Base-by-base conservation (phyloP, 2,797 vertebrate genomes). In the Diplodus sargus region DNA sequence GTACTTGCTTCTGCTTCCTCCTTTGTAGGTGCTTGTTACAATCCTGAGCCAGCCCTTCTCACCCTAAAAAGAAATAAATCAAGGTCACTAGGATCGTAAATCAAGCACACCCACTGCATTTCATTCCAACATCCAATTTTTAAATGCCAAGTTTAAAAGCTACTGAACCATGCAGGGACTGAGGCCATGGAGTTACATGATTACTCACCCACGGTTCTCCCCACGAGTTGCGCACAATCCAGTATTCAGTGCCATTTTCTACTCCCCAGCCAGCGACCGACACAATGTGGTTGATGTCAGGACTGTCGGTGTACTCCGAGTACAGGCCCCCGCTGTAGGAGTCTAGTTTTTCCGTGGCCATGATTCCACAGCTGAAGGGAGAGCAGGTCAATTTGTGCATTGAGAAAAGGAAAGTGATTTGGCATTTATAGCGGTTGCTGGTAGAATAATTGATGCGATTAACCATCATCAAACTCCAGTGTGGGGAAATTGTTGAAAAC, bases 171-270 rank as follows among this genome's bases (percentile, higher is more conserved):
- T 62, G 34, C 22, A 30, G 30, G 47, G 34, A 64, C 18, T 9
- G 28, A 64, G 39, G 62, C 61, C 5, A 12, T 68, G 54, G 49
- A 43, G 45, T 30, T 45, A 17, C 23, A 12, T 0, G 28, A 25
- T 25, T 25, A 85, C 92, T 89, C 91, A 99, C 97, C 97, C 97
- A 97, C 0, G 97, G 97, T 69, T 98, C 97, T 0, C 97, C 97
- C 97, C 97, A 98, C 0, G 97, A 99, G 76, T 97, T 98, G 0
- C 96, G 95, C 18, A 98, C 96, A 20, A 98, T 96, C 96, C 97
- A 97, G 82, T 95, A 98, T 74, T 98, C 97, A 0, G 85, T 96
- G 7, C 95, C 96, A 0, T 93, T 93, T 58, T 96, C 95, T 15
- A 96, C 53, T 0, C 94, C 96, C 97, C 97, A 98, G 18, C 97